These are phyloP conservation scores for Atrichornis clamosus DNA, from an alignment of 2,113 vertebrate species.

Conservation along the genomic window DNA sequence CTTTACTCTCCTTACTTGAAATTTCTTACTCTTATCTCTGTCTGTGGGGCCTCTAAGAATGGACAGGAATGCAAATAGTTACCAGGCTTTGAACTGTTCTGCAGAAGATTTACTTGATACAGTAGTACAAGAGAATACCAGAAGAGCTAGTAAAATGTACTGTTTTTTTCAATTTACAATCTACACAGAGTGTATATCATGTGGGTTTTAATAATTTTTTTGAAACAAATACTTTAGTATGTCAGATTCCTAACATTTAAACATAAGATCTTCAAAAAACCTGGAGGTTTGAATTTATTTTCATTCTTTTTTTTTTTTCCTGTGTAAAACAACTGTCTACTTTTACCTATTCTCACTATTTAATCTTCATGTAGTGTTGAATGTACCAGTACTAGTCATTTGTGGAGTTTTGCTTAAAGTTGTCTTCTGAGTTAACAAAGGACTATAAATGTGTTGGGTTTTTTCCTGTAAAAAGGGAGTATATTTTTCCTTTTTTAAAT, in stretches of 20 bases:
- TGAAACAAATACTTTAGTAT: neutral
- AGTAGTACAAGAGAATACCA: neutral
- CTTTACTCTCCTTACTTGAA: neutral
- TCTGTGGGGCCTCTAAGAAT: neutral
- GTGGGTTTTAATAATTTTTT: neutral
- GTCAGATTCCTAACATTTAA: neutral
- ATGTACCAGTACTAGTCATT: neutral
- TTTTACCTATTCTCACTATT: neutral
- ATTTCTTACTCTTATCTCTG: neutral
- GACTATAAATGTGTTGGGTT: fast-evolving
- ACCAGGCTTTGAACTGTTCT: neutral
- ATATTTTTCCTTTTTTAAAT: neutral
- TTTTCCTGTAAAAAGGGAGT: neutral
- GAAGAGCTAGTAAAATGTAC: neutral
- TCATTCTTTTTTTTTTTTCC: neutral
- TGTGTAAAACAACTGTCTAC: neutral
- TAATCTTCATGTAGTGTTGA: neutral
- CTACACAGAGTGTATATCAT: neutral
- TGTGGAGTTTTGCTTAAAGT: neutral
- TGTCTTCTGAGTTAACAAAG: neutral
- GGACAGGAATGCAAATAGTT: fast-evolving
- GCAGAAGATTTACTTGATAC: neutral
- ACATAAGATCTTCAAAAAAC: neutral
- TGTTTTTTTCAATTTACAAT: neutral
- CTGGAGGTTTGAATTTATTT: neutral